Base-by-base conservation (phyloP, 2,113 vertebrate genomes). In the Oncorhynchus kisutch region DNA sequence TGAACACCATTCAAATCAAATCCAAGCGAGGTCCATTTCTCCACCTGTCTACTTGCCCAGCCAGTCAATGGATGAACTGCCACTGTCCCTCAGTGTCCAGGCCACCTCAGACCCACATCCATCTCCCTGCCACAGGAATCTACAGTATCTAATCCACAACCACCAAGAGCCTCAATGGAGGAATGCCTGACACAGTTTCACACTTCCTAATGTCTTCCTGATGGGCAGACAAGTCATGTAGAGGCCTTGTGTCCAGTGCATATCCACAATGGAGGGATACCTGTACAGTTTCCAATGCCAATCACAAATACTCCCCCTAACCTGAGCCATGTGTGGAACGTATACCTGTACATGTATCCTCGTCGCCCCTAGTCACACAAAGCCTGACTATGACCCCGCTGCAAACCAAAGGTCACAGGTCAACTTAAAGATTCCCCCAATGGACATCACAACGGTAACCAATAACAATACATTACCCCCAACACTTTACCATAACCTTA, bases 11-110 rank as follows among this genome's bases (percentile, higher is more conserved):
- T 87, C 82, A 74, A n/a, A 78, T 83, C 73, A 78, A 67, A 70
- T 57, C 76, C 24, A 67, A 77, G 80, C 78, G 70, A 76, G 82
- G 76, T 87, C 82, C 73, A 87, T 88, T 85, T 81, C 65, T 87
- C 73, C 16, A 78, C 68, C 82, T 82, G 72, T 83, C 85, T 74
- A 78, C 82, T 78, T 80, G 73, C 80, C 25, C 72, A 57, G 68
- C 48, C 75, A 86, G 74, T 85, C 82, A 86, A 78, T 88, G 81
- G 84, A 72, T 60, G 82, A 81, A 74, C 78, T 85, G 75, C 83
- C 78, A 79, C 74, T 39, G 68, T 71, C 74, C 70, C 70, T 79
- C 85, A 22, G 20, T 51, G 22, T 82, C 82, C 74, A 73, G 68
- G 39, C 67, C 85, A 65, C 67, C 81, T 79, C 73, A 78, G 79